Evolutionary conservation across 1,140 invertebrate species (phyloP), one percentile per base, ranked within the genome.

Genomic region (Cataglyphis hispanica): DNA sequence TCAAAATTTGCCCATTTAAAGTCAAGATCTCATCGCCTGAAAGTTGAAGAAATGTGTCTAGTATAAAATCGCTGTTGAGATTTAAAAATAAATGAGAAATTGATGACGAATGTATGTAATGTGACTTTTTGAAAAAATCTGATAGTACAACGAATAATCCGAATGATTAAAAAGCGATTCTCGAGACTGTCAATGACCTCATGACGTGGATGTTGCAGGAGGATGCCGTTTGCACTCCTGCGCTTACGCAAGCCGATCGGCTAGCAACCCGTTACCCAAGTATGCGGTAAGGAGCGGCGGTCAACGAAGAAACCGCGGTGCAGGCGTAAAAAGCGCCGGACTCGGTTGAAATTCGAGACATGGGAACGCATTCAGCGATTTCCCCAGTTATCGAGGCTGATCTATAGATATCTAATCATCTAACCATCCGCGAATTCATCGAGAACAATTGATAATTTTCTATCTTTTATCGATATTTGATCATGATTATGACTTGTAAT

Each of bases 11-110:
- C 1, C 97, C 97, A 93, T 98, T 98, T 34, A 98, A 96, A 69
- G 96, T 96, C 40, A 98, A 89, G 76, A 98, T 97, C 94, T 98
- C 98, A 94, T 98, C 98, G 90, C 97, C 97, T 97, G 93, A 19
- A 84, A 80, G 1, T 27, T n/a, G 7, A 43, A 37, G 61, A 63
- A 69, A 37, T 60, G 7, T 37, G 34, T 75, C 25, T 10, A 11
- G 37, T 37, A 67, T 25, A 22, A 43, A 58, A 22, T 46, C 6
- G 2, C 22, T 16, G n/a, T 27, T 31, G n/a, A 25, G 31, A 60
- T 60, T 58, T 16, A 25, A 70, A 34, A 58, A 58, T 37, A 75
- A 75, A 58, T 25, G 8, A 75, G 22, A 22, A 75, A 74, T 74
- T 75, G 58, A 60, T 37, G 13, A 75, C 16, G 22, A 60, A 74